A percentile compares a stretch with the other conserved stretches of the same genome.
Evolutionary conservation across 1,140 invertebrate species (phyloP).

Genomic region (Achroia grisella): DNA sequence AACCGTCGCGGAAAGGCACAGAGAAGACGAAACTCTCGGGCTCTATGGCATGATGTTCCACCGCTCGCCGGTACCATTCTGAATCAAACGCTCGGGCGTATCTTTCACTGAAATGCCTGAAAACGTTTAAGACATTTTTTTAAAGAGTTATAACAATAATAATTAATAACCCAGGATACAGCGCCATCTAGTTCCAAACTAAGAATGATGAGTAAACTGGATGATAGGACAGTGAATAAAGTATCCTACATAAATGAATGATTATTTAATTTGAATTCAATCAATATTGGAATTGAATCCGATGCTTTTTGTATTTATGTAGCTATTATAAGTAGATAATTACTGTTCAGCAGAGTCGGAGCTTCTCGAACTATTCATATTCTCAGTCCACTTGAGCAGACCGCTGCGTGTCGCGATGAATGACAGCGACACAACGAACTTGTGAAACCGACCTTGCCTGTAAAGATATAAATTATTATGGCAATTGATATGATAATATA

Average conservation of each 20-base stretch:
- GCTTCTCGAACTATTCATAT: slow-evolving; percentile 60
- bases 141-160: neutral
- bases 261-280: no score
- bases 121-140: slow-evolving; percentile 6
- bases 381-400: slow-evolving; percentile 88
- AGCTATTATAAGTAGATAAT: slow-evolving; percentile 25
- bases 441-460: slow-evolving; percentile 87
- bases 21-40: slow-evolving; percentile 94
- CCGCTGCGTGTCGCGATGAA: slow-evolving; percentile 94
- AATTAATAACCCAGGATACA: neutral
- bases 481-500: neutral
- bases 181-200: no score
- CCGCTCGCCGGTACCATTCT: slow-evolving; percentile 93
- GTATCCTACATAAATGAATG: no score
- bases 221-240: no score
- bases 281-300: no score
- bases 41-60: slow-evolving; percentile 90
- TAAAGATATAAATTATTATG: slow-evolving; percentile 57
- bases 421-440: slow-evolving; percentile 87
- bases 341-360: slow-evolving; percentile 80
- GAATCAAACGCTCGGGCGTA: slow-evolving; percentile 90
- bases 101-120: slow-evolving; percentile 87
- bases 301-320: no score
- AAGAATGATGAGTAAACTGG: no score
- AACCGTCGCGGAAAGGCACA: slow-evolving; percentile 84